Percentiles rank a stretch among this genome's conserved stretches.
These are phyloP conservation scores for Cebidichthys violaceus DNA, from an alignment of 2,113 vertebrate species.

Conservation along the genomic window DNA sequence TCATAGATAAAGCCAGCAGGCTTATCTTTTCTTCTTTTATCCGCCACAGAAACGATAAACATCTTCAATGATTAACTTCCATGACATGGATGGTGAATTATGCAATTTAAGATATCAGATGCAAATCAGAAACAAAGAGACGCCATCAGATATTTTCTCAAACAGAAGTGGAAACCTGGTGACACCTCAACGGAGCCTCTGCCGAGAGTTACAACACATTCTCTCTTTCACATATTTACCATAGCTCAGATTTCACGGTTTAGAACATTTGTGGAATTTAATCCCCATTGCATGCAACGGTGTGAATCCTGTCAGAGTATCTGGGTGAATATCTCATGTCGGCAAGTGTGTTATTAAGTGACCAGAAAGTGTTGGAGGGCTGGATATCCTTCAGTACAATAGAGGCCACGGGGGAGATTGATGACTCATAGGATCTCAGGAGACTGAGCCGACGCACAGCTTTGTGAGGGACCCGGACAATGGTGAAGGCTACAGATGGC, in stretches of 20 bases:
- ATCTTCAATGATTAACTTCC: not conserved
- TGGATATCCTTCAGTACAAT: slow-evolving; percentile 54
- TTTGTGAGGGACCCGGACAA: slow-evolving; percentile 58
- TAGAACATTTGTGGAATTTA: slow-evolving; percentile 18
- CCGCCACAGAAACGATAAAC: not conserved
- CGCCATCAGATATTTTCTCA: not conserved
- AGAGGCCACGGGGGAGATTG: slow-evolving; percentile 63
- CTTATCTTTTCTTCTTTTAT: not conserved
- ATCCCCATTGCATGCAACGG: slow-evolving; percentile 9
- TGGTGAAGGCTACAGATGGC: slow-evolving; percentile 55
- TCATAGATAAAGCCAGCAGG: not conserved
- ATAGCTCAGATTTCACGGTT: slow-evolving; percentile 28
- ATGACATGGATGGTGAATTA: not conserved
- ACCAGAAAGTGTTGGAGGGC: slow-evolving; percentile 44
- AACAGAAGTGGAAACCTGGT: not conserved
- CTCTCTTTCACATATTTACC: slow-evolving; percentile 18
- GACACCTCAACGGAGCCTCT: not conserved
- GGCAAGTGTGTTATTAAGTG: slow-evolving; percentile 53
- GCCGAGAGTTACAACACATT: not conserved
- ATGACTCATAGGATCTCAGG: slow-evolving; percentile 77
- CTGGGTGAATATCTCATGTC: slow-evolving; percentile 33
- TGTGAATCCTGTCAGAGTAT: slow-evolving; percentile 17
- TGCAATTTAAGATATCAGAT: not conserved
- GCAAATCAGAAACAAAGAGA: not conserved
- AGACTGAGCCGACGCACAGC: slow-evolving; percentile 60